Base-by-base conservation (phyloP, 2,113 vertebrate species). In the Larimichthys polyactis region DNA sequence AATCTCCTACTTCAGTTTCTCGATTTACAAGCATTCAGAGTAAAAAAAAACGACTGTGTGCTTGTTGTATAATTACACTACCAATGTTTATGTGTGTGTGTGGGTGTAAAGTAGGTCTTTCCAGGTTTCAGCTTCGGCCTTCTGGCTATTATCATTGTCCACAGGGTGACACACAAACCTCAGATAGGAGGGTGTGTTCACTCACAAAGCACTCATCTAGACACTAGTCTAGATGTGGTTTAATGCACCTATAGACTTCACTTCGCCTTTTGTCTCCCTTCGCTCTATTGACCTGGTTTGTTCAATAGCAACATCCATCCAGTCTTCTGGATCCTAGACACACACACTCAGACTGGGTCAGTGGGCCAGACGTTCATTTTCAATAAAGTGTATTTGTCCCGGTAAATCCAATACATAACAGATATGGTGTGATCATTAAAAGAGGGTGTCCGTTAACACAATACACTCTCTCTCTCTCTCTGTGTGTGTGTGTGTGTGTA, bases 201-300 rank as follows among this genome's bases (percentile, higher is more conserved):
- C 52, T 54, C 76, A 78, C 36, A 80, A 71, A 81, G 77, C 44
- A 72, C 36, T 75, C 60, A 24, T 70, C 15, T 14, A 29, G 19
- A 62, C 51, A 48, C 58, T 27, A 48, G 5, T 71, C 14, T 19
- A 57, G 79, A 55, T 71, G 49, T 84, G 60, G 66, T 29, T 81
- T 14, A 51, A 49, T 67, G 66, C 51, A 48, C 48, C 27, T 19
- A 36, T 10, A 79, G 60, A 83, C n/a, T 22, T 17, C 55, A 52
- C 14, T 65, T 14, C 24, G 19, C 49, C 73, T 70, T 89, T 91
- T 91, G 85, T 90, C 46, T 79, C 49, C 8, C 46, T 81, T 72
- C 60, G 17, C 54, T 78, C 19, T 79, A 48, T 72, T 90, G 90
- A 93, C 93, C 92, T 85, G 84, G 82, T 92, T 94, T 57, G 43